A percentile compares a stretch with the other conserved stretches of the same genome.
Conservation (phyloP, 1,140 invertebrate species). For the Zaprionus ghesquierei region DNA sequence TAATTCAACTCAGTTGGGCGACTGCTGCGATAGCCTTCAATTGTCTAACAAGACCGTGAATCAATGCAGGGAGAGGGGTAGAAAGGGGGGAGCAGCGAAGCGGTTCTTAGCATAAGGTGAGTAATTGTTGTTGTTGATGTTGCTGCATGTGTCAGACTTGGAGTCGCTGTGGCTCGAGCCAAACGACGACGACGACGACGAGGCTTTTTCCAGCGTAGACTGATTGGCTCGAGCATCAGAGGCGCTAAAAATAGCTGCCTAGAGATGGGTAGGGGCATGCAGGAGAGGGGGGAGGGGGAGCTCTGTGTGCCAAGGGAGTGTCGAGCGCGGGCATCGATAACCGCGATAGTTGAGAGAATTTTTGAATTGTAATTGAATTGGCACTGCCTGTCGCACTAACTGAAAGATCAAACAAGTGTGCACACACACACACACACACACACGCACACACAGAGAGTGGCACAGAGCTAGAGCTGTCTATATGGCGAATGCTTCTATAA, state of each 20-base stretch:
- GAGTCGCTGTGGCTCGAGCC: constrained; percentile 20
- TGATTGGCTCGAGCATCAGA: constrained; percentile 65
- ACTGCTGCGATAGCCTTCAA: constrained; percentile 31
- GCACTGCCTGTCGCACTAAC: constrained; percentile 43
- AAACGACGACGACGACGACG: constrained; percentile 2
- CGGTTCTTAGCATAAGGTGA: constrained; percentile 33
- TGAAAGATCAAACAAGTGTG: constrained; percentile 60
- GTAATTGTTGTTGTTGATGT: constrained; percentile 16
- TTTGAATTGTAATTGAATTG: constrained; percentile 46
- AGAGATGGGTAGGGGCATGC: neutral
- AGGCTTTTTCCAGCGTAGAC: constrained; percentile 33
- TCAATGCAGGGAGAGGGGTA: neutral
- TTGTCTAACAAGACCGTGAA: neutral
- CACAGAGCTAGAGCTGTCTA: neutral
- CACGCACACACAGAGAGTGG: neutral
- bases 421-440: constrained; percentile 12
- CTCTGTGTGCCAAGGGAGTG: constrained; percentile 4
- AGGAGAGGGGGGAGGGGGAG: neutral
- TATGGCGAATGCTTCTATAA: constrained; percentile 63
- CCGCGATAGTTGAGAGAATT: constrained; percentile 14
- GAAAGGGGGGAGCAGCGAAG: neutral
- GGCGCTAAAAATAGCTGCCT: constrained; percentile 59
- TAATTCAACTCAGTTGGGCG: constrained; percentile 8
- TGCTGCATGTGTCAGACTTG: constrained; percentile 25
- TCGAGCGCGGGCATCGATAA: constrained; percentile 18